Evolutionary conservation across 37 sponge, comb jelly and placozoan species (phyloP), one percentile per base, ranked within the genome.

Genomic region (Spongilla lacustris): DNA sequence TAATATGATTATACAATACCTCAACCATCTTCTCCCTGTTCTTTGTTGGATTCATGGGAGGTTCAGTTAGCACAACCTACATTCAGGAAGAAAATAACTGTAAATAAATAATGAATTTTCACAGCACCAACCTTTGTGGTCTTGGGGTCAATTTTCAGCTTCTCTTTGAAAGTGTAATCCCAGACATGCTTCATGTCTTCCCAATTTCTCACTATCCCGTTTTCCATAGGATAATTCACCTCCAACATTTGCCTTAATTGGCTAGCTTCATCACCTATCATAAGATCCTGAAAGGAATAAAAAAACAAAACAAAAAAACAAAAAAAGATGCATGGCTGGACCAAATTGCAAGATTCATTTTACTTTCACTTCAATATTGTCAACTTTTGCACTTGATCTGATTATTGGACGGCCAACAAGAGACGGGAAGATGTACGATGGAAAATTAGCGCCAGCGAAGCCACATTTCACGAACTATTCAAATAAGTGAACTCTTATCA

Each of bases 21-120:
- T 99, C 98, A 33, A 99, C 84, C 99, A 99, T 99, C 91, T 97
- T 99, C 77, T 99, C 95, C 80, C 99, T 93, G 93, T 99, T 99
- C 84, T 96, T 99, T 73, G 78, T 99, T 25, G 99, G 99, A 76
- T 99, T 99, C 93, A 99, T 97, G 17, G 99, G 99, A 71, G 99
- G 99, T 85, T 99, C 99, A 48, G 99, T 99, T 23, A 99, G 78
- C 82, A 99, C 83, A 4, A 96, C 91, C 96, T 96, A 74, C 29
- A 58, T 10, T 6, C 41, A 41, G 6, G 3, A 41, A 6, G 6
- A 9, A 41, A 41, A 41, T 41, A 9, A 6, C 6, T 41, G 41
- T 6, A 41, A 9, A 6, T 6, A 9, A 41, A 9, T 41, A 9
- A 41, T 41, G 41, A n/a, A n/a, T n/a, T n/a, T n/a, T n/a, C n/a